phyloP scores from a whole-genome alignment of 1,140 invertebrate species.

The Achatina immaculata region DNA sequence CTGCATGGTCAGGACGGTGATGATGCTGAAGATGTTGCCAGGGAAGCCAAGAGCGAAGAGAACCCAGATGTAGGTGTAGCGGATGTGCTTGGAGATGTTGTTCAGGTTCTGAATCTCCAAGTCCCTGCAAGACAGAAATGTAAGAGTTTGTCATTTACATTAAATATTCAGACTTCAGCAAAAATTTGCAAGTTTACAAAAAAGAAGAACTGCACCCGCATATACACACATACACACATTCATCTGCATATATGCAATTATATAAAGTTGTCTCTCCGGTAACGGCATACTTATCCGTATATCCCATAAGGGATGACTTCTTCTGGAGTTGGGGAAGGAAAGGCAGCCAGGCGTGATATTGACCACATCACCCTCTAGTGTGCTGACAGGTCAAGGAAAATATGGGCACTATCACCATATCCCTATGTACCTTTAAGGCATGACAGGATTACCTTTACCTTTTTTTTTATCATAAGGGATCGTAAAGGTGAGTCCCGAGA shows the following conservation, averaged over 20 bases:
- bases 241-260: not conserved
- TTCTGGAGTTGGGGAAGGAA: too few species aligned
- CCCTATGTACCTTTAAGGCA: too few species aligned
- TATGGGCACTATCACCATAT: too few species aligned
- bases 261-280: not conserved
- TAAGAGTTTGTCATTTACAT: not conserved
- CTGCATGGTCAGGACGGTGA: conserved; percentile 53
- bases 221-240: not conserved
- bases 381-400: too few species aligned
- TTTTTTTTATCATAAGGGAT: too few species aligned
- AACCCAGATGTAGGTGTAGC: conserved; percentile 54
- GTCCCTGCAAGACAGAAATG: not conserved
- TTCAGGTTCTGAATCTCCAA: not conserved
- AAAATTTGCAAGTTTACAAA: not conserved
- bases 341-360: too few species aligned
- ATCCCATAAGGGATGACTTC: too few species aligned
- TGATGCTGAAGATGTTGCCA: conserved; percentile 51
- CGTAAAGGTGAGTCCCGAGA: not conserved
- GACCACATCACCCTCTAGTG: too few species aligned
- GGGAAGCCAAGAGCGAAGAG: conserved; percentile 54
- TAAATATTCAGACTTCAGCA: not conserved
- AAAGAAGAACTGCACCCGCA: not conserved
- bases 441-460: too few species aligned
- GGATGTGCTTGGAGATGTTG: conserved; percentile 28
- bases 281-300: not conserved